Base-by-base conservation (phyloP, 2,113 vertebrate species). In the Brevimyrus niger region DNA sequence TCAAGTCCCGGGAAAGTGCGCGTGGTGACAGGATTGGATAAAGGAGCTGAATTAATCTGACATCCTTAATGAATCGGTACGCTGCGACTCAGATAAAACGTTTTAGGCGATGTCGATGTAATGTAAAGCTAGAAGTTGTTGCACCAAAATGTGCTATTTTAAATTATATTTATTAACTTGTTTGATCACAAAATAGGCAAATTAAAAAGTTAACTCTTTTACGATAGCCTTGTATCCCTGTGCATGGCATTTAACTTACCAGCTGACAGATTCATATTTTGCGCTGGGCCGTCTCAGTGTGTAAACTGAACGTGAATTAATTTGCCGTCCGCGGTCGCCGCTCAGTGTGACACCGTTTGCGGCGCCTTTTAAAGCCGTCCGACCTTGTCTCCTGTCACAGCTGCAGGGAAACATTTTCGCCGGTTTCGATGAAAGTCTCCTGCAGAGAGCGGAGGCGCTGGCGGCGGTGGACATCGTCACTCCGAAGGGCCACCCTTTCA, bases 401-500 rank as follows among this genome's bases (percentile, higher is more conserved):
- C 96, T 98, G 38, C 97, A 98, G 93, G 95, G 97, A 2, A 98
- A 98, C 94, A 97, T 98, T 93, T 98, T 98, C 92, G 97, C 97
- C 3, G 97, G 97, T 65, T 97, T 98, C 89, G 97, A 98, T 87
- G 97, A 98, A 95, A 96, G 96, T 38, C 90, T 98, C 89, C 96
- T 98, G 92, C 96, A 97, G 90, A 96, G 97, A 0, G 97, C 97
- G 0, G 97, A 98, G 95, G 97, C 97, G 90, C 94, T 98, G 94
- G 97, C 97, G 31, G 97, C 97, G 0, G 97, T 98, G 96, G 97
- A 98, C 93, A 97, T 98, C 23, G 97, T 97, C 35, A 94, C 97
- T 0, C 97, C 97, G 93, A 98, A 97, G 93, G 97, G 95, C 11
- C 97, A 98, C 88, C 97, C 97, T n/a, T 98, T 97, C 95, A 98